Evolutionary conservation across 2,888 invertebrate genomes (phyloP).

Genomic region (Ormyrus pomaceus): DNA sequence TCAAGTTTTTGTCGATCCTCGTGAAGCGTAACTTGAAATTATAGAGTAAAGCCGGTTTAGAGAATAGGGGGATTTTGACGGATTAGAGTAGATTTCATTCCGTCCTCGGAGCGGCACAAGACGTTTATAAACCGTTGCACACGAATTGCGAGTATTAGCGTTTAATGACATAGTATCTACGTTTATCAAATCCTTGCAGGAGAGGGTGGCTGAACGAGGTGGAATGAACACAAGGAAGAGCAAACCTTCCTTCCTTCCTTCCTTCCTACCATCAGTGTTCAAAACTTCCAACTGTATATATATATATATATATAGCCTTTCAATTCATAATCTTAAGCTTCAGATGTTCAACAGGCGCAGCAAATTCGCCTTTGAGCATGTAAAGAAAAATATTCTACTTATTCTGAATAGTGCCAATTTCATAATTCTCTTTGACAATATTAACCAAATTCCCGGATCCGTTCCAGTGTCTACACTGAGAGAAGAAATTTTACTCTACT

Average conservation of each 20-base stretch:
- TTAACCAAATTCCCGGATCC: too few relatives aligned
- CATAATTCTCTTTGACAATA: too few relatives aligned
- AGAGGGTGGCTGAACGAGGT: not conserved
- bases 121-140: constrained; percentile 29
- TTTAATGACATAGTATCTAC: constrained; percentile 31
- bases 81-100: constrained; percentile 34
- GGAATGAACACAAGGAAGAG: not conserved
- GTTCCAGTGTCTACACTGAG: too few relatives aligned
- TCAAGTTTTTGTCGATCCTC: constrained; percentile 9
- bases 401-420: too few relatives aligned
- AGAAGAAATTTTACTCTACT: too few relatives aligned
- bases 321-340: constrained; percentile 45
- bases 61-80: constrained; percentile 27
- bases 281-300: constrained; percentile 7
- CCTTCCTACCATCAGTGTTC: not conserved
- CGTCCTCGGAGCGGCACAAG: not conserved
- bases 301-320: constrained; percentile 33
- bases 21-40: constrained; percentile 10
- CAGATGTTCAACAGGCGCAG: not conserved
- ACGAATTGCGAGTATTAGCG: constrained; percentile 39
- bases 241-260: not conserved
- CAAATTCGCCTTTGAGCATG: not conserved
- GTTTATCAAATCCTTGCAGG: constrained; percentile 47
- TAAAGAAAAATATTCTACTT: too few relatives aligned
- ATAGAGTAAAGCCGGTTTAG: constrained; percentile 18